Evolutionary conservation across 2,888 invertebrate species (phyloP), one percentile per base, ranked within the genome.

Genomic region (Acleris literana): DNA sequence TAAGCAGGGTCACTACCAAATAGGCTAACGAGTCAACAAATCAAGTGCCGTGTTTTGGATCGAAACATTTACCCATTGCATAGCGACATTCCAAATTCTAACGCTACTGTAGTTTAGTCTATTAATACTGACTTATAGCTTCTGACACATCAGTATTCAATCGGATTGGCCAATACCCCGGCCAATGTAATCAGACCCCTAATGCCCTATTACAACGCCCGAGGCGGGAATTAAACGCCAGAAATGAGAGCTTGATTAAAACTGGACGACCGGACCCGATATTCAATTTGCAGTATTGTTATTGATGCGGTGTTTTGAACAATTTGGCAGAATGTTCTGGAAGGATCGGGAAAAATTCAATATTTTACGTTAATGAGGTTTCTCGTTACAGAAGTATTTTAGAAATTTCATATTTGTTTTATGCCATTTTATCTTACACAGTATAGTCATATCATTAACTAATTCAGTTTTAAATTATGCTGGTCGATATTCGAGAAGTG

Each of bases 131-230:
- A 57, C 18, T 25, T 39, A 53, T 60, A 17, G 56, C 46, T 54
- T 54, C 48, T 59, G 53, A 64, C 53, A 53, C 54, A 48, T 64
- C 64, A 64, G 54, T 39, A 59, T 64, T 64, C 64, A 64, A 49
- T 59, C 43, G 48, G 48, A 54, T 48, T 49, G 54, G 58, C 20
- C 48, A 53, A 64, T 64, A 46, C 39, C 22, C 48, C 5, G 33
- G 18, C 64, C 64, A 64, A 25, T 53, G 16, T 18, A 43, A 39
- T 43, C 1, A 22, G 64, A 55, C 25, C 64, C 11, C 59, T 43
- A 54, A 54, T 54, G n/a, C 5, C 54, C 53, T 22, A 59, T 59
- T 59, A 49, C 22, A 18, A 20, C 13, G 25, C 54, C 59, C 59
- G 25, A 49, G 46, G 46, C 22, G 18, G 22, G 46, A 58, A 59